Evolutionary conservation across 2,113 vertebrate species (phyloP).

Genomic region (Oreochromis spilurus): DNA sequence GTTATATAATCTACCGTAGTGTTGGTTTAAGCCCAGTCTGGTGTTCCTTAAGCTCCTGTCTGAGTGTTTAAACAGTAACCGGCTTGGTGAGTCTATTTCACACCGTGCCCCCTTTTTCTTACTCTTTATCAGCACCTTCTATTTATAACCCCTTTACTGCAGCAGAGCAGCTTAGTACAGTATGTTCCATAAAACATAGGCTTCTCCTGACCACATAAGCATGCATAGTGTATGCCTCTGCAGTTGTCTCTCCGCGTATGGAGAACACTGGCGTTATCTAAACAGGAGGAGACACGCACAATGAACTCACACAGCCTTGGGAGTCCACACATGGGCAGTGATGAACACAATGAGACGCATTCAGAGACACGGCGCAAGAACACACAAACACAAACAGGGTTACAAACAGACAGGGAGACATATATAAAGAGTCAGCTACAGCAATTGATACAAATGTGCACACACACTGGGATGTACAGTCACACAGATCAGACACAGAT

Average conservation of each 20-base stretch:
- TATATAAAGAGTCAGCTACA: not conserved
- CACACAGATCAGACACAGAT: not conserved
- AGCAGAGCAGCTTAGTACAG: slow-evolving; percentile 52
- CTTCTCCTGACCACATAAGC: slow-evolving; percentile 41
- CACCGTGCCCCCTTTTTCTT: slow-evolving; percentile 7
- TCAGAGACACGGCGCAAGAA: not conserved
- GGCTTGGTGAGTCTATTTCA: slow-evolving; percentile 30
- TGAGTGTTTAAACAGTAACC: slow-evolving; percentile 27
- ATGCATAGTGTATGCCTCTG: slow-evolving; percentile 10
- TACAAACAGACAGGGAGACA: not conserved
- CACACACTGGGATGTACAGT: not conserved
- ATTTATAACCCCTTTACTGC: slow-evolving; percentile 65
- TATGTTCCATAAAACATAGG: slow-evolving; percentile 55
- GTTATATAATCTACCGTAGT: not conserved
- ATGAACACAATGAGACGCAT: not conserved
- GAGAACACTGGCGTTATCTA: not conserved
- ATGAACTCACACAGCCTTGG: not conserved
- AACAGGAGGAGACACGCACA: not conserved
- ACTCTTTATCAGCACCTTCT: slow-evolving; percentile 61
- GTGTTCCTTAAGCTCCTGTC: not conserved
- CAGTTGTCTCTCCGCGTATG: not conserved
- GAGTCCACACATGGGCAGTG: not conserved
- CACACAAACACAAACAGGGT: not conserved
- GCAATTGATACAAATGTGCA: fast-evolving
- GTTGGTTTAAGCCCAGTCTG: not conserved